Base-by-base conservation (phyloP, 1,140 invertebrate genomes). In the Brachionus koreanus region DNA sequence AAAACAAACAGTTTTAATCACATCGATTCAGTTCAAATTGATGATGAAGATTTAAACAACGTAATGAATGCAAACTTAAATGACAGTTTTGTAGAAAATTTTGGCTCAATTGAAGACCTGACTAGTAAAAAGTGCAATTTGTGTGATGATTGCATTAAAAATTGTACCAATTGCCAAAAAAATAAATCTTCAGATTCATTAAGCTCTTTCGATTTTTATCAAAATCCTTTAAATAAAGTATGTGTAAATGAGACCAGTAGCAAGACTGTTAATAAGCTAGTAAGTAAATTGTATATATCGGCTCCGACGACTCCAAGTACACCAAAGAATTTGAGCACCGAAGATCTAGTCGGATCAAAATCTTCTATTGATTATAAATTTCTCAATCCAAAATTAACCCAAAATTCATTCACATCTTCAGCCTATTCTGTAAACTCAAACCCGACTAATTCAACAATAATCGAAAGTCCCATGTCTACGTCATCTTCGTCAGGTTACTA, bases 1-100 rank as follows among this genome's bases (percentile, higher is more conserved):
- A 69, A 69, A 69, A 69, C 29, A 46, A 74, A 74, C n/a, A 74
- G 42, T 74, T 74, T 74, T 74, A 74, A 74, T 25, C 69, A 74
- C 39, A 74, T 74, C 10, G 69, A 74, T 25, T 74, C 69, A 19
- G 69, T 74, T 74, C 25, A 46, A 74, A 46, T 74, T 35, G 69
- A 74, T 12, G 69, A 74, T 74, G 69, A 74, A 74, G 69, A 74
- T 67, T 10, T 67, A 37, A 37, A 33, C 25, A 33, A 67, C 13
- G 25, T n/a, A 3, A 33, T 67, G 35, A 9, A 6, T 16, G 49
- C 7, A 57, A 57, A 19, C 16, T 37, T 69, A 5, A 39, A 69
- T 39, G 37, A 69, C 5, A 19, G 16, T 69, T 35, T 37, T 39
- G 33, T 16, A 0, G 65, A 69, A 37, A 69, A 37, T 39, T 69